Conservation (phyloP, 2,113 vertebrate genomes). For the Podocnemis expansa region DNA sequence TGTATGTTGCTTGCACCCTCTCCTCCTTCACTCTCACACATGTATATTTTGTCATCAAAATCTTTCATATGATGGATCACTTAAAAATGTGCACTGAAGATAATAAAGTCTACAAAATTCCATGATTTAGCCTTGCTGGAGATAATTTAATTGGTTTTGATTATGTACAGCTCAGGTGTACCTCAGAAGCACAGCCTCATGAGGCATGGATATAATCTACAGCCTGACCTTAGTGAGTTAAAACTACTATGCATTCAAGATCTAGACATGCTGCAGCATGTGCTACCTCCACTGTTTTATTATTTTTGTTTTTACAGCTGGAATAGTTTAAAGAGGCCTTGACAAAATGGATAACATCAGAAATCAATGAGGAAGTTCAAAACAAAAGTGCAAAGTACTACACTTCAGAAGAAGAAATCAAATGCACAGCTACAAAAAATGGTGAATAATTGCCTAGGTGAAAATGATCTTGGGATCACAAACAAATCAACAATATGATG, state of each 20-base stretch:
- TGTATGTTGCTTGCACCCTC: not conserved
- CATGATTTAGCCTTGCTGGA: not conserved
- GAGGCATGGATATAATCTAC: not conserved
- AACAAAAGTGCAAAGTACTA: too few relatives aligned
- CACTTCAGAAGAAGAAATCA: too few relatives aligned
- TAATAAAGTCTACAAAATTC: not conserved
- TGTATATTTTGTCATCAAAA: not conserved
- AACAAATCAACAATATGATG: too few relatives aligned
- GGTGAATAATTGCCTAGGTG: too few relatives aligned
- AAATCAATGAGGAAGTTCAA: too few relatives aligned
- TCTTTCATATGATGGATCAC: not conserved
- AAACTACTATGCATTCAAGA: rapidly evolving
- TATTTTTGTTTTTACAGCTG: not conserved
- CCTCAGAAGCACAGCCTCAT: not conserved
- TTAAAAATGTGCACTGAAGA: not conserved
- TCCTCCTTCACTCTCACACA: not conserved
- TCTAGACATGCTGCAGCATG: not conserved
- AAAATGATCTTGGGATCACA: too few relatives aligned
- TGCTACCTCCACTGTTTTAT: not conserved
- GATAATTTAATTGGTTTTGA: not conserved
- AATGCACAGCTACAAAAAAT: too few relatives aligned
- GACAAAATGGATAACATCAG: too few relatives aligned
- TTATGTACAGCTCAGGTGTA: not conserved
- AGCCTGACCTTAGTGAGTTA: not conserved
- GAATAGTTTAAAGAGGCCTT: too few relatives aligned